Evolutionary conservation across 2,797 vertebrate genomes (phyloP), one percentile per base, ranked within the genome.

Genomic region (Cyprinodon diabolis): DNA sequence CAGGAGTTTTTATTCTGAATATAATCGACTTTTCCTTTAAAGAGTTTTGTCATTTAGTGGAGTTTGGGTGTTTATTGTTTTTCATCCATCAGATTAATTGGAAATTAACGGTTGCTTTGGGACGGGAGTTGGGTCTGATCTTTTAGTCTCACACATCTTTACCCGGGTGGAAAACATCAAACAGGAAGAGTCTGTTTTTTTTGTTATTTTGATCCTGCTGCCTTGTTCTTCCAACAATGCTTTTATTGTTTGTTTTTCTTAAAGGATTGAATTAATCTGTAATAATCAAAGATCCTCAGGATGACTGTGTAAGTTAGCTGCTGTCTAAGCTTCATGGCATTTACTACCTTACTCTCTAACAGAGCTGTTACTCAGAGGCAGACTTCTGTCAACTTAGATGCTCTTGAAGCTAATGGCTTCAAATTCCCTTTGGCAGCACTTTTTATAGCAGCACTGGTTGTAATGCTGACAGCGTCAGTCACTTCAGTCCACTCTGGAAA

Each of bases 401-500:
- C 58, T 19, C 35, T 37, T 62, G 15, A 40, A 40, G 35, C 35
- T 62, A 21, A 40, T 40, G 58, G 30, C 58, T 40, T 62, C 58
- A 62, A 62, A 40, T 62, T 40, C 35, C 4, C 17, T 40, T 40
- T 62, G 17, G 6, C 17, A 52, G 51, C 5, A 19, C 49, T 51
- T 51, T 51, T 51, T 62, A 40, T 62, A 40, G 35, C 12, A 62
- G 40, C 58, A 40, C 17, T 5, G 49, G 35, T 17, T 40, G 58
- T 40, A 62, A 62, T 11, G 4, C 58, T 62, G 58, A 37, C 58
- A 62, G 58, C 9, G 1, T 40, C 58, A 40, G 35, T 62, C 58
- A 62, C 35, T 62, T 62, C 58, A 40, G 35, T 21, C 58, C 58
- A 62, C 58, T 10, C 35, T 21, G 58, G 35, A 62, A 62, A 62